phyloP scores from a whole-genome alignment of 2,888 invertebrate species.

The Cheilosia urbana region DNA sequence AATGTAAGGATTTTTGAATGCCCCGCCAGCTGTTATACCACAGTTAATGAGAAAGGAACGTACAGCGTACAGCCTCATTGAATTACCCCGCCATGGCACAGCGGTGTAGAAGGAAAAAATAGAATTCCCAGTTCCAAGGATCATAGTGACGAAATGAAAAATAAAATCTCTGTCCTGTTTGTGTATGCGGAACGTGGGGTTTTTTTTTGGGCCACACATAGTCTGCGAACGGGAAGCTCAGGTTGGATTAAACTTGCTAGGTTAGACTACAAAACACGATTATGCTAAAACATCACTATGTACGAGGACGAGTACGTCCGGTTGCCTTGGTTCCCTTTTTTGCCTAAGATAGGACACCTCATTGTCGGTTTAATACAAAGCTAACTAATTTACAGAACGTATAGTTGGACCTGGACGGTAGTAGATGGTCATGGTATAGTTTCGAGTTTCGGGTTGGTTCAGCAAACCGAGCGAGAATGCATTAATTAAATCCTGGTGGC shows the following conservation, averaged over 20 bases:
- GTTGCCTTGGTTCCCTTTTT: background rate
- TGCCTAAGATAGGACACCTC: constrained; percentile 16
- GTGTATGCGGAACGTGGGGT: constrained; percentile 1
- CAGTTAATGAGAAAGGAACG: constrained; percentile 32
- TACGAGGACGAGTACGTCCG: background rate
- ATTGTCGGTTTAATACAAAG: constrained; percentile 52
- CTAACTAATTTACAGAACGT: constrained; percentile 42
- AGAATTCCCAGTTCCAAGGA: constrained; percentile 35
- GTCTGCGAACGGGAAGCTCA: constrained; percentile 6
- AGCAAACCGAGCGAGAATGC: background rate
- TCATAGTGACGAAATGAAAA: constrained; percentile 55
- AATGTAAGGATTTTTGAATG: background rate
- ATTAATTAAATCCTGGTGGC: constrained; percentile 32
- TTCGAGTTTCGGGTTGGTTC: constrained; percentile 3
- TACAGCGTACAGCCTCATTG: constrained; percentile 7
- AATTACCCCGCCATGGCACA: constrained; percentile 6
- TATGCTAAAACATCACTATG: too few relatives aligned
- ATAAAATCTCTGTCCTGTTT: constrained; percentile 28
- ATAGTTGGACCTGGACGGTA: background rate
- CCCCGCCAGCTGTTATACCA: constrained; percentile 15
- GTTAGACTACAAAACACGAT: background rate
- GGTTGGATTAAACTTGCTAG: constrained; percentile 23
- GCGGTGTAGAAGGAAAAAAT: background rate
- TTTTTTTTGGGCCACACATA: background rate
- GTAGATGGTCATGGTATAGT: too few relatives aligned